Evolutionary conservation across 1,140 invertebrate species (phyloP), one percentile per base, ranked within the genome.

Genomic region (Nilaparvata lugens): DNA sequence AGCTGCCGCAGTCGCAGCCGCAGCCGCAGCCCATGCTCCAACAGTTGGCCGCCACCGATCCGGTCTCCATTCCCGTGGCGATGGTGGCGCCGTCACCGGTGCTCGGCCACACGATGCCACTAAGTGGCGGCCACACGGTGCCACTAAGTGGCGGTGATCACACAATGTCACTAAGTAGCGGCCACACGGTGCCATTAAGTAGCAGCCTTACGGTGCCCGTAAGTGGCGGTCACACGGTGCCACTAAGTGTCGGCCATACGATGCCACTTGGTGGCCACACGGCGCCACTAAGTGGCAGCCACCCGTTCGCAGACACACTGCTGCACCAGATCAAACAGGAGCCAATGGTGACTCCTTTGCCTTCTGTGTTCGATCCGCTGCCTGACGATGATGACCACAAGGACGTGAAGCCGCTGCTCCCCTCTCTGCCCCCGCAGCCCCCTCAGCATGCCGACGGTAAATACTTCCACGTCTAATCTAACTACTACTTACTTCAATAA

Each of bases 291-390:
- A n/a, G 31, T 35, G 31, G 31, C 31, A 6, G 1, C 31, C 31
- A 35, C n/a, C 19, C 35, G 5, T 38, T 64, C 23, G 73, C 77
- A 9, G 79, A 76, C 64, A 76, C 78, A 66, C 55, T 77, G n/a
- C 77, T 75, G 45, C 76, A 60, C 48, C 59, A 64, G 45, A 43
- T 60, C 6, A 56, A 61, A 38, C 55, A 56, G 11, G 55, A 60
- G 21, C 19, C 55, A 4, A 75, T 73, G 67, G 68, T 76, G n/a
- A 4, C 43, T 1, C 38, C 60, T 0, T 23, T 62, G 14, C 68
- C 78, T 0, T 85, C 84, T 2, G 83, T 86, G 61, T 87, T 86
- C 62, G 84, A 86, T 70, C 81, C 83, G 0, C 56, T 82, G 19
- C 78, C 79, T 21, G 70, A 77, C 43, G 28, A 45, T 21, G 70